Percentiles rank a stretch among this genome's conserved stretches.
Evolutionary conservation across 2,888 invertebrate genomes (phyloP).

Genomic region (Leptura quadrifasciata): DNA sequence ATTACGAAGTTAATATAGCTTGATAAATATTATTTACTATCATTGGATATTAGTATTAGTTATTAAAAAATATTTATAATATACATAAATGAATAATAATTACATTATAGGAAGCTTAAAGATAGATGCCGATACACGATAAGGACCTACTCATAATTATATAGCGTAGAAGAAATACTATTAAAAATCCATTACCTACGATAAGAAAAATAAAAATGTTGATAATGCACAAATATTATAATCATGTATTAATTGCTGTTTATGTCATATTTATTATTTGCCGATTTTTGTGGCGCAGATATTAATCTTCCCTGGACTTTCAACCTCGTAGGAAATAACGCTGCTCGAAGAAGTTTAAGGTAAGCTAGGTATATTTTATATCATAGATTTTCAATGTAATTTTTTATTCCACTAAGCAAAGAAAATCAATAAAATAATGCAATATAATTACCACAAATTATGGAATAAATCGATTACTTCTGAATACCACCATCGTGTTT

Average conservation of each 20-base stretch:
- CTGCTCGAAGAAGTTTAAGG: too few species aligned
- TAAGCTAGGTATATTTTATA: too few species aligned
- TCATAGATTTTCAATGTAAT: too few species aligned
- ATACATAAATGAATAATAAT: slow-evolving; percentile 33
- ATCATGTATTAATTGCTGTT: background rate
- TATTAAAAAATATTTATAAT: slow-evolving; percentile 28
- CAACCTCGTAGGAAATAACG: too few species aligned
- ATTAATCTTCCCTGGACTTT: too few species aligned
- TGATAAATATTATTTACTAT: slow-evolving; percentile 30
- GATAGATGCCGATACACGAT: slow-evolving; percentile 24
- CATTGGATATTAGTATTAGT: slow-evolving; percentile 4
- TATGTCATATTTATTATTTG: background rate
- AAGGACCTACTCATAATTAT: slow-evolving; percentile 12
- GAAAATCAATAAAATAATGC: too few species aligned
- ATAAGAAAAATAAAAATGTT: background rate
- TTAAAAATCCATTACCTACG: background rate
- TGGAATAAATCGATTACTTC: too few species aligned
- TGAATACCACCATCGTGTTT: too few species aligned
- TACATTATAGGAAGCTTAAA: slow-evolving; percentile 9
- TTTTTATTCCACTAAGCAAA: too few species aligned
- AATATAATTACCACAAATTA: too few species aligned
- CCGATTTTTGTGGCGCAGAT: background rate
- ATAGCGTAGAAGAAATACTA: background rate
- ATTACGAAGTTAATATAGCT: slow-evolving; percentile 20
- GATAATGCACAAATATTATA: background rate